These are phyloP conservation scores for Cotesia vestalis DNA, from an alignment of 1,140 invertebrate species.

Conservation along the genomic window DNA sequence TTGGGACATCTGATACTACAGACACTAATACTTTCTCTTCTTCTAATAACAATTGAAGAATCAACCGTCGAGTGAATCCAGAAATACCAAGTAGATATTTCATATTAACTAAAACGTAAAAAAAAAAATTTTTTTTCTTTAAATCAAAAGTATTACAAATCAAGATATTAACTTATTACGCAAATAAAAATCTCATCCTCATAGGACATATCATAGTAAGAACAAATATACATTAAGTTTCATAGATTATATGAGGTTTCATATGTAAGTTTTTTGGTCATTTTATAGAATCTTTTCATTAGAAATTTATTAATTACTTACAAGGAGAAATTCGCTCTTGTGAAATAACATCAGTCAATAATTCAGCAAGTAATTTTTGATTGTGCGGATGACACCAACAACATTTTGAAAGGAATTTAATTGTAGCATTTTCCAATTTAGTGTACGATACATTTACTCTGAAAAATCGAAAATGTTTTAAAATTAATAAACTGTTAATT, in stretches of 20 bases:
- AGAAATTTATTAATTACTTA: constrained; percentile 47
- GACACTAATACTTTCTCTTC: constrained; percentile 83
- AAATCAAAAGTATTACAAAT: no score
- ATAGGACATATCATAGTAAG: no score
- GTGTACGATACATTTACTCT: constrained; percentile 67
- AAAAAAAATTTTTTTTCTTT: neutral
- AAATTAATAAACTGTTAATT: no score
- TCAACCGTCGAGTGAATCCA: constrained; percentile 85
- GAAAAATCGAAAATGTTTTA: constrained; percentile 29
- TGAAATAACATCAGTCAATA: constrained; percentile 77
- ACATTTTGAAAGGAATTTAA: constrained; percentile 79
- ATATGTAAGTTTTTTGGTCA: no score
- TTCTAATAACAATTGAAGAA: constrained; percentile 85
- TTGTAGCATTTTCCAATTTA: constrained; percentile 77
- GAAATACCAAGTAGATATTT: constrained; percentile 75
- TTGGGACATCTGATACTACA: constrained; percentile 68
- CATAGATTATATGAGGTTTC: no score
- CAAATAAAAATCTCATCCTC: no score
- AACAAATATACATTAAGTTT: no score
- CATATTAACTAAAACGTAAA: constrained; percentile 52
- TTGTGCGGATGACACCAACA: constrained; percentile 86
- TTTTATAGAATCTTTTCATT: neutral
- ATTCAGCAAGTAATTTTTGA: constrained; percentile 82
- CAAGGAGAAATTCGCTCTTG: constrained; percentile 73
- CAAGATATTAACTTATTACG: no score